Evolutionary conservation across 2,888 invertebrate genomes (phyloP), one percentile per base, ranked within the genome.

Genomic region (Graphium colonna): DNA sequence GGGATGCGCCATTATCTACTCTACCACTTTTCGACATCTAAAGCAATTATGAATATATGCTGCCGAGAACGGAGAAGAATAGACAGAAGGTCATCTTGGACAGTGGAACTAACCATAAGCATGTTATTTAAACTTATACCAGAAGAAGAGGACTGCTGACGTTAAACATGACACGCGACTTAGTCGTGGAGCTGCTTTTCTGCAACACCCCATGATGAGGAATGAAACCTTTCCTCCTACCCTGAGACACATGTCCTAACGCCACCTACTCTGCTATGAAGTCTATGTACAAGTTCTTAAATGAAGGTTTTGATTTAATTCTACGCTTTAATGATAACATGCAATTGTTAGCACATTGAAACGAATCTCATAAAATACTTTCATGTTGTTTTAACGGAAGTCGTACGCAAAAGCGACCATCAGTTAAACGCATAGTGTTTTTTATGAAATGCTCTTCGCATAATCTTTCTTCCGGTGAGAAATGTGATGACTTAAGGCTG

Each of bases 21-120:
- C 57, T 63, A 68, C 63, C 65, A 61, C 49, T 67, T 66, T 33
- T 64, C 64, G 0, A 66, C 55, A 16, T 65, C 64, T 0, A 59
- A 62, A n/a, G 46, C 43, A 9, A 60, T 39, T 36, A 63, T 54
- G 36, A 48, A 60, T 17, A 59, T 61, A 21, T 64, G 43, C 31
- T 53, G 51, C 3, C 64, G 36, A 45, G 61, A 63, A 9, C 63
- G 46, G 0, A 64, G 36, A 3, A 63, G 51, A 5, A 67, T 65
- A 9, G 63, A 60, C 4, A 62, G 4, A n/a, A 67, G 47, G 12
- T 65, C 63, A 15, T 60, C 61, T 31, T 66, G 64, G 1, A 64
- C 58, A 0, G 52, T 46, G 1, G 63, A 63, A 1, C 63, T 64
- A 10, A 58, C 10, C 31, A 31, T 31, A 1, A 5, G 31, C 10